Base-by-base conservation (phyloP, 2,113 vertebrate genomes). In the Psettodes erumei region DNA sequence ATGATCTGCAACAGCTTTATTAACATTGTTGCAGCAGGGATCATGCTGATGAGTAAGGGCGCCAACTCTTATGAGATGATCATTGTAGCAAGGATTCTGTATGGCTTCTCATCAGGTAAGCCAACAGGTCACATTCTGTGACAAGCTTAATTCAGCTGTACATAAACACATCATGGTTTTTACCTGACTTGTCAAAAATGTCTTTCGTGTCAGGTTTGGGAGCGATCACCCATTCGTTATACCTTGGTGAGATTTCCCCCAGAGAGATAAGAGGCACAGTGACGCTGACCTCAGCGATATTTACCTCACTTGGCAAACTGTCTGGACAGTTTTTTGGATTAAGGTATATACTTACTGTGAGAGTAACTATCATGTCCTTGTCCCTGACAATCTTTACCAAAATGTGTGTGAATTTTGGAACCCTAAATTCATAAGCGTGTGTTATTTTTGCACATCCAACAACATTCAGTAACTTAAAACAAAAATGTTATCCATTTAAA, bases 31-130 rank as follows among this genome's bases (percentile, higher is more conserved):
- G 86, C 75, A 25, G 78, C 86, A 15, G 79, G 38, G 3, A 69
- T 92, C 66, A 91, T 94, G 93, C 53, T 91, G 51, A 55, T 71
- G 1, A 93, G 93, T 76, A 93, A 88, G 86, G 0, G 0, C 1
- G 80, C 79, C 16, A 65, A 87, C 13, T 94, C 94, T 1, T 94
- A 91, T 75, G 93, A 95, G 72, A 92, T 95, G 92, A 84, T 94
- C 25, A 75, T 95, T 32, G 32, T 93, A 37, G 87, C 92, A 8
- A 91, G 93, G 45, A 79, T 92, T 11, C 47, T 94, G 37, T 86
- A 53, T 21, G 94, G 94, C 9, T 86, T 76, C 70, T 65, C 82
- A 23, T 9, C 91, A 89, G 93, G 94, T 95, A 84, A 79, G 47
- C 8, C 3, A 45, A 47, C 25, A 32, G n/a, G 3, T n/a, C 6